These are phyloP conservation scores for Nyctereutes procyonoides DNA, from an alignment of 2,113 vertebrate species.

Conservation along the genomic window DNA sequence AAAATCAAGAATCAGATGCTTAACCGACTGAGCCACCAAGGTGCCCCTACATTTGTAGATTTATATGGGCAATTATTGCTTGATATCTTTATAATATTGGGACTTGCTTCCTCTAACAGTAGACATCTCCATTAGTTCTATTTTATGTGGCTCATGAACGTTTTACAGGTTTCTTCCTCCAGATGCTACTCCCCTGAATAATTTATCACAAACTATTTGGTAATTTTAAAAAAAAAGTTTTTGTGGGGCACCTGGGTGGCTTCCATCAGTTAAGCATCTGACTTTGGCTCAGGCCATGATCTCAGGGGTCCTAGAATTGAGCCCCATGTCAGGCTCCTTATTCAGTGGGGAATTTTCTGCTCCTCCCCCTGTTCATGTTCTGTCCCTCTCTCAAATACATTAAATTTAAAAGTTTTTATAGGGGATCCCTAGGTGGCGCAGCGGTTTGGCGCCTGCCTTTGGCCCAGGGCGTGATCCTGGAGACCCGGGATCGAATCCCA, in stretches of 20 bases:
- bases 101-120: neutral
- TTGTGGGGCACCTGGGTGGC: neutral
- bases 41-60: neutral
- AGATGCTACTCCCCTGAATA: neutral
- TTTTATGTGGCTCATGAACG: neutral
- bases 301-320: neutral
- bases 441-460: too few relatives aligned
- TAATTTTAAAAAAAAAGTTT: neutral
- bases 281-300: neutral
- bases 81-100: neutral
- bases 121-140: neutral
- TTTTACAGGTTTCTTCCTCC: neutral
- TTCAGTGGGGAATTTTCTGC: neutral
- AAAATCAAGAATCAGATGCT: neutral
- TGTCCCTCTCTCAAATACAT: too few relatives aligned
- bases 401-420: neutral
- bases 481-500: too few relatives aligned
- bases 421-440: too few relatives aligned
- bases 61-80: neutral
- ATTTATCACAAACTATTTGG: neutral
- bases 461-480: too few relatives aligned
- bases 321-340: neutral
- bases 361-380: too few relatives aligned
- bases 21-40: neutral
- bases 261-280: neutral